phyloP scores from a whole-genome alignment of 2,797 vertebrate species.

The Coreius guichenoti region DNA sequence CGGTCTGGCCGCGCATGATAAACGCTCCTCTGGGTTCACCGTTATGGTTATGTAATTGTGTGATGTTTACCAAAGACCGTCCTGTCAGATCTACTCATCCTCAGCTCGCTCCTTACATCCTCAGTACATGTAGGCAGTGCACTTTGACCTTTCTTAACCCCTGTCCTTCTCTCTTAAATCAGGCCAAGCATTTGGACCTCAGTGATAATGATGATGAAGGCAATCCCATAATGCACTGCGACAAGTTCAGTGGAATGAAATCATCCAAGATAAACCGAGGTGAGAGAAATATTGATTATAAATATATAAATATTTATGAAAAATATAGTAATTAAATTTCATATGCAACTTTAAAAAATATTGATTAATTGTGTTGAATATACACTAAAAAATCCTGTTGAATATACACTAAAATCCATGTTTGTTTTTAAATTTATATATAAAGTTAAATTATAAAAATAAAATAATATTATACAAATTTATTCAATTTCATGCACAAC shows the following conservation, averaged over 20 bases:
- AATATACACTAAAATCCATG: too few relatives aligned
- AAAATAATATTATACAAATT: too few relatives aligned
- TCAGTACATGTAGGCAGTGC: not conserved
- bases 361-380: not conserved
- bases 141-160: slow-evolving; percentile 8
- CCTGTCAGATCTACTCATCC: slow-evolving; percentile 35
- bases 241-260: not conserved
- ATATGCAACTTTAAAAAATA: not conserved
- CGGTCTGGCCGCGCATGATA: slow-evolving; percentile 68
- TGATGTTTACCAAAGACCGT: slow-evolving; percentile 62
- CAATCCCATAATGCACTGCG: slow-evolving; percentile 5
- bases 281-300: not conserved
- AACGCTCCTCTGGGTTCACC: slow-evolving; percentile 54
- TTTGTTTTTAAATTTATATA: not conserved
- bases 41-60: slow-evolving; percentile 68
- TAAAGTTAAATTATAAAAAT: too few relatives aligned
- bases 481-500: not conserved
- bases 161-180: slow-evolving; percentile 18
- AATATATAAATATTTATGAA: not conserved
- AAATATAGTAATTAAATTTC: not conserved
- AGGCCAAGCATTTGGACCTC: not conserved
- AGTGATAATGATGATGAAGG: not conserved
- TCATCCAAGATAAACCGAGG: not conserved
- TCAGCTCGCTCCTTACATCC: not conserved
- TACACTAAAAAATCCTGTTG: not conserved